Conservation (phyloP, 2,113 vertebrate species). For the Hiodon alosoides region DNA sequence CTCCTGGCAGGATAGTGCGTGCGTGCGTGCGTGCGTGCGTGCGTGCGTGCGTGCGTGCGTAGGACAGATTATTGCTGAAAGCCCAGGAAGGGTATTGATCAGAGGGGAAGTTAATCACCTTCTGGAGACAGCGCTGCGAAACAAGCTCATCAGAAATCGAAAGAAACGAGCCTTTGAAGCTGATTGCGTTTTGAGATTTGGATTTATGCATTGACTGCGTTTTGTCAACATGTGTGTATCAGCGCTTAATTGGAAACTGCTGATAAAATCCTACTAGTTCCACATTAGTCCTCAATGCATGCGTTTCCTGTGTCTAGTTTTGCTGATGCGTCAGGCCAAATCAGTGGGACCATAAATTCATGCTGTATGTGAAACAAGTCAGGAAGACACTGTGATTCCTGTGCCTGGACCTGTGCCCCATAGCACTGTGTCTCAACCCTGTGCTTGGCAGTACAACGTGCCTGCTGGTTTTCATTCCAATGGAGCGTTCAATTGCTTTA, state of each 20-base stretch:
- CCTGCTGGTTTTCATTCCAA: too few relatives aligned
- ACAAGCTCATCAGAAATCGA: constrained; percentile 36
- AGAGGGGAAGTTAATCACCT: constrained; percentile 43
- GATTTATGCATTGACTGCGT: constrained; percentile 23
- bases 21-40: constrained; percentile 46
- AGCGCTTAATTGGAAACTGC: neutral
- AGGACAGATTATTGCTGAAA: constrained; percentile 33
- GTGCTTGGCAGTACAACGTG: too few relatives aligned
- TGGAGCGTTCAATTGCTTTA: too few relatives aligned
- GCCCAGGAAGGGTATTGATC: constrained; percentile 43
- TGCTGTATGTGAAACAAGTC: too few relatives aligned
- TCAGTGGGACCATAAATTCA: too few relatives aligned
- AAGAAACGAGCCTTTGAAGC: constrained; percentile 50
- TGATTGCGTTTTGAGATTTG: constrained; percentile 46
- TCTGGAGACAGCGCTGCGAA: constrained; percentile 34
- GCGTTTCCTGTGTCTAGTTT: too few relatives aligned
- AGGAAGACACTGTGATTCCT: too few relatives aligned
- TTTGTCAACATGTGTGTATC: constrained; percentile 1
- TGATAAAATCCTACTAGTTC: neutral
- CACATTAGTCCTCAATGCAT: too few relatives aligned
- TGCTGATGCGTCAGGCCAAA: too few relatives aligned
- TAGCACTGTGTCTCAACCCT: too few relatives aligned
- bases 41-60: constrained; percentile 51
- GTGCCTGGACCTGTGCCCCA: too few relatives aligned
- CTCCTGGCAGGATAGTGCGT: too few relatives aligned